These are phyloP conservation scores for Connochaetes taurinus DNA, from an alignment of 2,113 vertebrate species.

Conservation along the genomic window DNA sequence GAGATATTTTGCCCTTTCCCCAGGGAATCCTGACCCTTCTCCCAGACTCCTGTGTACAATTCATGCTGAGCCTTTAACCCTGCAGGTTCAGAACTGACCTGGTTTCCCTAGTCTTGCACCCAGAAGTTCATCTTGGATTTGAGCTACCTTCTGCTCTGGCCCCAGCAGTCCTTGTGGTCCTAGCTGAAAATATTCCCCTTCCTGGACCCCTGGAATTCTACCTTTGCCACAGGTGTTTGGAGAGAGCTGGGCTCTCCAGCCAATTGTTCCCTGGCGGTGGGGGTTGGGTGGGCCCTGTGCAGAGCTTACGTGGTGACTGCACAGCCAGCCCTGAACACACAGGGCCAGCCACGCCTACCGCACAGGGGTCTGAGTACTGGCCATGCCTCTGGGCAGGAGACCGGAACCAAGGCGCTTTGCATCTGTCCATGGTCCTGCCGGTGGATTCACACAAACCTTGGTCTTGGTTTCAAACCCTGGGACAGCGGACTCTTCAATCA, in stretches of 20 bases:
- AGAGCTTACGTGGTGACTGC: not conserved
- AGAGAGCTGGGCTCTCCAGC: not conserved
- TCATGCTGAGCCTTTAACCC: accelerated
- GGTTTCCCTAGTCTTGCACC: not conserved
- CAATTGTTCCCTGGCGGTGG: accelerated
- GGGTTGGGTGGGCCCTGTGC: accelerated
- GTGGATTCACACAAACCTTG: accelerated
- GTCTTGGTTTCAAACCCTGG: not conserved
- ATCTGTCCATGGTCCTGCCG: not conserved
- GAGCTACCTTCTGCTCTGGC: not conserved
- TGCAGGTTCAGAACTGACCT: too few species aligned
- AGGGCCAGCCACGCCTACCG: accelerated
- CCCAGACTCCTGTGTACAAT: accelerated
- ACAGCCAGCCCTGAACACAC: not conserved
- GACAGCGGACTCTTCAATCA: not conserved
- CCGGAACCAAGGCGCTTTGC: accelerated
- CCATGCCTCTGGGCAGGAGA: accelerated
- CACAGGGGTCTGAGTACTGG: accelerated
- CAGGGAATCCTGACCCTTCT: accelerated
- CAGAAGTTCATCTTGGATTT: not conserved
- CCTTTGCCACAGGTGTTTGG: not conserved
- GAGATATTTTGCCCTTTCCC: not conserved
- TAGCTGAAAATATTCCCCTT: not conserved
- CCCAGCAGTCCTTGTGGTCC: not conserved
- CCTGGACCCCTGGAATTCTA: not conserved